Evolutionary conservation across 2,113 vertebrate genomes (phyloP).

Genomic region (Megaceryle torquata): DNA sequence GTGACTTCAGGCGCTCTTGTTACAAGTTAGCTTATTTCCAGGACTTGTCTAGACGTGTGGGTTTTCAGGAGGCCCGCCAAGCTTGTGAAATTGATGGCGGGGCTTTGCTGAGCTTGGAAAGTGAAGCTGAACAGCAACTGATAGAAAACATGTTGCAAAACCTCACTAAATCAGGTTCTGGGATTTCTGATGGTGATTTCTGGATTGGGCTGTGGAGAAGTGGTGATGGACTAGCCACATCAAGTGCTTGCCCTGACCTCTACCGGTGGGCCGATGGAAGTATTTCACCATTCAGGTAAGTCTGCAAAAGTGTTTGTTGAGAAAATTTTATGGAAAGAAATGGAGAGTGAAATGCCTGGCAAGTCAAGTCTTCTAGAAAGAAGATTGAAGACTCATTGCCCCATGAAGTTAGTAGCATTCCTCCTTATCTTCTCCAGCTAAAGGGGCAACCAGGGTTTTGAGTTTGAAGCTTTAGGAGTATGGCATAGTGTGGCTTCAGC

Average conservation of each 20-base stretch:
- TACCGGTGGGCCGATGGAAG: conserved; percentile 92
- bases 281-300: conserved; percentile 83
- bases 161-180: conserved; percentile 77
- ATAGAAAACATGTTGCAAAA: conserved; percentile 87
- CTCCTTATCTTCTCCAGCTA: neutral
- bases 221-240: conserved; percentile 69
- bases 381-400: neutral
- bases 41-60: conserved; percentile 88
- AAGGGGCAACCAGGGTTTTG: neutral
- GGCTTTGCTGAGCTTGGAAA: conserved; percentile 85
- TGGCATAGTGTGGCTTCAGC: neutral
- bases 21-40: conserved; percentile 97
- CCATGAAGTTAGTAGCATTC: neutral
- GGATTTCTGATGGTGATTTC: conserved; percentile 92
- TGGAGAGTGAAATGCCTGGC: neutral
- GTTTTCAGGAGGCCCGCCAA: conserved; percentile 85
- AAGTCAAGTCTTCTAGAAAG: neutral
- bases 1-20: conserved; percentile 78
- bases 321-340: neutral
- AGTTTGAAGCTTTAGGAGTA: neutral
- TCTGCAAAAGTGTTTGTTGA: neutral
- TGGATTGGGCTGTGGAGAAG: conserved; percentile 93
- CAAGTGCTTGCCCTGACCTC: conserved; percentile 83
- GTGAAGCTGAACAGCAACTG: conserved; percentile 80
- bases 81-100: conserved; percentile 88